phyloP scores from a whole-genome alignment of 1,140 invertebrate genomes.

The Diabrotica virgifera region DNA sequence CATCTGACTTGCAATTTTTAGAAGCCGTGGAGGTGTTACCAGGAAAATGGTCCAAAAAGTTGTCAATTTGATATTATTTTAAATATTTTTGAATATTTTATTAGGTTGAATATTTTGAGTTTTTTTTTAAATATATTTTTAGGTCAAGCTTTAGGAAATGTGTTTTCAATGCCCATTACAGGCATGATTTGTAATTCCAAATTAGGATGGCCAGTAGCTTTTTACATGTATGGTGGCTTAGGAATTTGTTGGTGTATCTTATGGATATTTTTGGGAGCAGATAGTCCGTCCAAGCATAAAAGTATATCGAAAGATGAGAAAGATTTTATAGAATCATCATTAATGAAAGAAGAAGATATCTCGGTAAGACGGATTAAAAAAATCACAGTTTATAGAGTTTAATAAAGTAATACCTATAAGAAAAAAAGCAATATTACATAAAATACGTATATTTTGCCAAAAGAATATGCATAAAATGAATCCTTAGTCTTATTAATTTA shows the following conservation, averaged over 20 bases:
- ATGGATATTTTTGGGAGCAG: conserved; percentile 63
- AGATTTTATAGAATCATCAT: conserved; percentile 59
- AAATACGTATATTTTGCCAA: background rate
- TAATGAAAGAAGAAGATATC: conserved; percentile 50
- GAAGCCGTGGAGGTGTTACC: too few species aligned
- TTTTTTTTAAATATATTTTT: conserved; percentile 7
- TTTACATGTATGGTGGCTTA: conserved; percentile 70
- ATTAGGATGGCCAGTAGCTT: conserved; percentile 74
- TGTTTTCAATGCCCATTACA: conserved; percentile 67
- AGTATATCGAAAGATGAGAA: conserved; percentile 60
- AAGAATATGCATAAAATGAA: too few species aligned
- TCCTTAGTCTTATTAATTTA: too few species aligned
- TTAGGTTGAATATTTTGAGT: background rate
- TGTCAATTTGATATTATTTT: too few species aligned
- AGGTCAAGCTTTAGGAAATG: conserved; percentile 69
- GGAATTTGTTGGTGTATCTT: conserved; percentile 59
- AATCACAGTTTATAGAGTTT: background rate
- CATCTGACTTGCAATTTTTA: too few species aligned
- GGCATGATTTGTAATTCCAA: conserved; percentile 62
- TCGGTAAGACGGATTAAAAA: conserved; percentile 45
- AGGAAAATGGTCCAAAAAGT: too few species aligned
- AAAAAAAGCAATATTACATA: background rate
- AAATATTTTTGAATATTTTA: too few species aligned
- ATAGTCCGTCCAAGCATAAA: conserved; percentile 61
- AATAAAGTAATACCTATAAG: background rate